A percentile compares a stretch with the other conserved stretches of the same genome.
Evolutionary conservation across 2,888 invertebrate species (phyloP).

Genomic region (Alloplasta piceator): DNA sequence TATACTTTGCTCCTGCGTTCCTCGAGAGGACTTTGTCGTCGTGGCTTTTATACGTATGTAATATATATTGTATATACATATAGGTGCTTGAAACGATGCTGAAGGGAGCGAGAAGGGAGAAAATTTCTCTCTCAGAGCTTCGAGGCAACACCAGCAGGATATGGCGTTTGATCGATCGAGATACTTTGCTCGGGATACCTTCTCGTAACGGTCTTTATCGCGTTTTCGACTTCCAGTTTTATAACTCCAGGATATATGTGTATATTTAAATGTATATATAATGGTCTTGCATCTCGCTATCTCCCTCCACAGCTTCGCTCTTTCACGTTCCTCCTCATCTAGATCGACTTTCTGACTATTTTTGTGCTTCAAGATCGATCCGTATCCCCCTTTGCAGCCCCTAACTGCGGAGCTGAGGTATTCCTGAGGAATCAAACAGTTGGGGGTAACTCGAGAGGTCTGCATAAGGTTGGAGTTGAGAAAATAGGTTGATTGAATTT

Average conservation of each 20-base stretch:
- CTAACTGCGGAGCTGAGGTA: too few species aligned
- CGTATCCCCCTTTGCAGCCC: too few species aligned
- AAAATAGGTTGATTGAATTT: too few species aligned
- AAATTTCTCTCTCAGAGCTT: conserved; percentile 24
- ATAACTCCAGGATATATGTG: neutral
- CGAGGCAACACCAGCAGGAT: conserved; percentile 59
- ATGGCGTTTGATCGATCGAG: conserved; percentile 76
- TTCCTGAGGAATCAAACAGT: too few species aligned
- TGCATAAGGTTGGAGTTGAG: too few species aligned
- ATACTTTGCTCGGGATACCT: conserved; percentile 55
- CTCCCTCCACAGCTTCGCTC: conserved; percentile 20
- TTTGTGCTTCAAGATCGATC: too few species aligned
- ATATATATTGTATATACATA: conserved; percentile 6
- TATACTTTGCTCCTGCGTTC: conserved; percentile 23
- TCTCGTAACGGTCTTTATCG: conserved; percentile 71
- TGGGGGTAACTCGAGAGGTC: too few species aligned
- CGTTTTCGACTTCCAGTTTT: conserved; percentile 55
- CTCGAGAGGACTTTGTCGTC: conserved; percentile 71
- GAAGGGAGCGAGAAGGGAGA: neutral
- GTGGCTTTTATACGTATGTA: conserved; percentile 67
- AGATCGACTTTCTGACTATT: too few species aligned
- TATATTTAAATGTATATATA: too few species aligned
- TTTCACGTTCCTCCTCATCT: too few species aligned
- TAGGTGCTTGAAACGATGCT: conserved; percentile 17
- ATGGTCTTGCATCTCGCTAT: neutral